Base-by-base conservation (phyloP, 30 jellyfish, hydroid and myxozoan genomes). In the Turritopsis rubra region DNA sequence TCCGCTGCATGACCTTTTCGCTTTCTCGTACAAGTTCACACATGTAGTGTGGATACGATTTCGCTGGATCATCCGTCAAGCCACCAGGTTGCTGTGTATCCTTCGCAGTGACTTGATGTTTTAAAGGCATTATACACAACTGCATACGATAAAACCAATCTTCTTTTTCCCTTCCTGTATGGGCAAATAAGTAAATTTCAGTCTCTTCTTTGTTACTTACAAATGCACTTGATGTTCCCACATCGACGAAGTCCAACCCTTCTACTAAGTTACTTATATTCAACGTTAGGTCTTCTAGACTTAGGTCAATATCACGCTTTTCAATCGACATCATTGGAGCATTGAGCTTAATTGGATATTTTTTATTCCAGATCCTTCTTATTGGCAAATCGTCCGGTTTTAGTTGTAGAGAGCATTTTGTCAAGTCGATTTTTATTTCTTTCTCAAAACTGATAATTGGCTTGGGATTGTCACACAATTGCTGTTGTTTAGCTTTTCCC, bases 91-190 rank as follows among this genome's bases (percentile, higher is more conserved):
- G 68, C 75, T 52, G 54, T 26, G 28, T 52, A 53, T 95, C 96
- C 9, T 52, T 86, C 28, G 83, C 68, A 16, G 96, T 82, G 29
- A 88, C 86, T 66, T 93, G 99, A 80, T 93, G 99, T 70, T 88
- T 93, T 80, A 93, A 81, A 28, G 99, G 95, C 29, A 78, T 78
- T 52, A 82, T 87, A 87, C 97, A 88, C 52, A 93, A 82, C 68
- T 95, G 99, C 94, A 95, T 86, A 68, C 96, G 96, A 81, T 95
- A 95, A 79, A 89, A 95, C 97, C 97, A 90, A 73, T 87, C 96
- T 83, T 95, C 99, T 78, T 95, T 95, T 66, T 95, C 99, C 26
- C 99, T 82, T 53, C 97, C 96, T 54, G 99, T 88, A 82, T 75
- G 88, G 23, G 96, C 93, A 29, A 93, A 86, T 8, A 93, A 29